phyloP scores from a whole-genome alignment of 2,888 invertebrate species.

The Rhopalosiphum nymphaeae region DNA sequence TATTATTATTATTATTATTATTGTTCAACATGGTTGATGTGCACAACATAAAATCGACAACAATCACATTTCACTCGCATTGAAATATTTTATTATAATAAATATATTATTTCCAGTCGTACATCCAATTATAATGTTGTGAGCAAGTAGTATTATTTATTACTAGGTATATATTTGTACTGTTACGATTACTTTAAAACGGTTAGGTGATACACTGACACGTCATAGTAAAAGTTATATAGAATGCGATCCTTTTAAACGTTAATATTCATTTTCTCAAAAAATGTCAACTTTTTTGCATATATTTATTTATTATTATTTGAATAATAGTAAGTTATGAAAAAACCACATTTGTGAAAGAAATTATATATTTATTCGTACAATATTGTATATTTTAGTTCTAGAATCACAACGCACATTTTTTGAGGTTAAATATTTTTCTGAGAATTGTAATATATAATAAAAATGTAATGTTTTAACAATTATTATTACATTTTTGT shows the following conservation, averaged over 20 bases:
- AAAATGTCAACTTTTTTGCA: neutral
- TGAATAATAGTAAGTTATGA: neutral
- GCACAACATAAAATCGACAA: neutral
- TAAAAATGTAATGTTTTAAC: neutral
- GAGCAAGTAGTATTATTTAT: neutral
- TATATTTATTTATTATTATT: neutral
- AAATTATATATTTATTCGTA: neutral
- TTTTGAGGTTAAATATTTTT: neutral
- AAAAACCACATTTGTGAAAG: neutral
- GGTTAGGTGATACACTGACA: neutral
- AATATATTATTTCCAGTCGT: neutral
- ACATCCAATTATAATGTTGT: neutral
- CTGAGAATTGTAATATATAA: neutral
- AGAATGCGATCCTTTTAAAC: neutral
- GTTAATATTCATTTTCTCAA: neutral
- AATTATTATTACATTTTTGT: neutral
- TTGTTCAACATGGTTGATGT: neutral
- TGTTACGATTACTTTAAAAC: neutral
- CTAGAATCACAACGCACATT: neutral
- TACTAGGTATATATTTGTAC: neutral
- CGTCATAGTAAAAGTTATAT: neutral
- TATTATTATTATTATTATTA: neutral
- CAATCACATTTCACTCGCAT: neutral
- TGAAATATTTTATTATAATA: neutral
- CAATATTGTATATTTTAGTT: neutral